Conservation (phyloP, 2,113 vertebrate genomes). For the Oryzias javanicus region DNA sequence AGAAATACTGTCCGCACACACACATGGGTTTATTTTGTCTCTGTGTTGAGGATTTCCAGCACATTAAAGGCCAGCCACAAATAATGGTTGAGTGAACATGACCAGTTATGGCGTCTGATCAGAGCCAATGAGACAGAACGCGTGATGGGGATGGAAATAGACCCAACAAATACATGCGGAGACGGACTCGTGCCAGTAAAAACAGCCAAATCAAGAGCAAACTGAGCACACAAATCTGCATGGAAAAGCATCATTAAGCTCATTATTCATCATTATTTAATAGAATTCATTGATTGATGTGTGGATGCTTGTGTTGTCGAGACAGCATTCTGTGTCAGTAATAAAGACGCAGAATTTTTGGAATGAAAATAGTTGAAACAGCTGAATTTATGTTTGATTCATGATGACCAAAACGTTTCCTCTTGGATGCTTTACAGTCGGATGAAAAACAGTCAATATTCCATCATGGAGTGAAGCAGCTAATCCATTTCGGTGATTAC, state of each 20-base stretch:
- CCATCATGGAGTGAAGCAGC: slow-evolving; percentile 34
- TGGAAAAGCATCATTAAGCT: neutral
- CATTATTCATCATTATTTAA: slow-evolving; percentile 30
- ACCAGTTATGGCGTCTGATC: slow-evolving; percentile 44
- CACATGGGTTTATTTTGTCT: slow-evolving; percentile 31
- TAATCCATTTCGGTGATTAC: slow-evolving; percentile 56
- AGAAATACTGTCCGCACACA: neutral
- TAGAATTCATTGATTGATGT: slow-evolving; percentile 48
- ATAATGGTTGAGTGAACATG: slow-evolving; percentile 32
- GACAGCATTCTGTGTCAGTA: neutral
- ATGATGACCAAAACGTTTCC: neutral
- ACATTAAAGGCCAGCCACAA: slow-evolving; percentile 57
- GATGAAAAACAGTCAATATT: slow-evolving; percentile 36
- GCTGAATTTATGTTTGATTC: slow-evolving; percentile 1
- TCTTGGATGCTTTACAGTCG: neutral
- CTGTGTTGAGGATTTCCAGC: slow-evolving; percentile 60
- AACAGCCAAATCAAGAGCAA: slow-evolving; percentile 20
- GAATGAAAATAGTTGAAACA: slow-evolving; percentile 31
- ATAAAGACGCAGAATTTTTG: slow-evolving; percentile 12
- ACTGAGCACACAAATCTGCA: neutral
- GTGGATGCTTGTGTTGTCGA: slow-evolving; percentile 30
- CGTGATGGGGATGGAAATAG: slow-evolving; percentile 8
- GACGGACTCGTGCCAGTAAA: neutral
- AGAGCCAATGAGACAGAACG: slow-evolving; percentile 37
- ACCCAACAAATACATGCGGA: slow-evolving; percentile 13